Percentiles rank a stretch among this genome's conserved stretches.
Evolutionary conservation across 2,113 vertebrate genomes (phyloP).

Genomic region (Podilymbus podiceps): DNA sequence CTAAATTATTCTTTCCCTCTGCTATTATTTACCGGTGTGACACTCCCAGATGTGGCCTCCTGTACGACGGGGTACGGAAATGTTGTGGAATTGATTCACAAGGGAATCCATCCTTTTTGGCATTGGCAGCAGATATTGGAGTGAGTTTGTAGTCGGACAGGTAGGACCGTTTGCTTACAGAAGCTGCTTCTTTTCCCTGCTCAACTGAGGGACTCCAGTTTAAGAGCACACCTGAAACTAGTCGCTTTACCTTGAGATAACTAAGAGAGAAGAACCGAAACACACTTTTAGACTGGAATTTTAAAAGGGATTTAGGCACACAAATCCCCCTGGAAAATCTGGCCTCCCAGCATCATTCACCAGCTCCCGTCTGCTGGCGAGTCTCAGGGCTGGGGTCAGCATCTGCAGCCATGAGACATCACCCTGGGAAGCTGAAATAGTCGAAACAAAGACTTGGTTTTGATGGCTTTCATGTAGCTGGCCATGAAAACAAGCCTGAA

Average conservation of each 20-base stretch:
- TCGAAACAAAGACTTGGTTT: background rate
- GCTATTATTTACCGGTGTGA: background rate
- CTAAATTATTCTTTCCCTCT: background rate
- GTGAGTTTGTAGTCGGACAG: background rate
- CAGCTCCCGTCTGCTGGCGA: background rate
- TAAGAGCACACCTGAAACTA: background rate
- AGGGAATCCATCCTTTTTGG: background rate
- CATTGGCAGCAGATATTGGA: background rate
- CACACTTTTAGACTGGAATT: background rate
- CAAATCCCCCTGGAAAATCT: background rate
- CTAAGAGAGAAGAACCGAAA: background rate
- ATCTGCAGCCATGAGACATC: background rate
- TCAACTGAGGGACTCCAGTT: background rate
- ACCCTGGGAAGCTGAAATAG: background rate
- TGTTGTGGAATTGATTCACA: background rate
- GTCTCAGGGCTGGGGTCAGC: background rate
- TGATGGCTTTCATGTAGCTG: background rate
- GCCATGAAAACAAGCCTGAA: background rate
- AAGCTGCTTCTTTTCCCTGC: background rate
- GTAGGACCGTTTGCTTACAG: background rate
- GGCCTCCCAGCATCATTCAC: background rate
- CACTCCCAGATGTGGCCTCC: background rate
- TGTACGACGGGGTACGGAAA: background rate
- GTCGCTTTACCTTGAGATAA: background rate
- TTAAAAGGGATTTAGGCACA: background rate